Percentiles rank a stretch among this genome's conserved stretches.
Evolutionary conservation across 2,888 invertebrate species (phyloP).

Genomic region (Nysson spinosus): DNA sequence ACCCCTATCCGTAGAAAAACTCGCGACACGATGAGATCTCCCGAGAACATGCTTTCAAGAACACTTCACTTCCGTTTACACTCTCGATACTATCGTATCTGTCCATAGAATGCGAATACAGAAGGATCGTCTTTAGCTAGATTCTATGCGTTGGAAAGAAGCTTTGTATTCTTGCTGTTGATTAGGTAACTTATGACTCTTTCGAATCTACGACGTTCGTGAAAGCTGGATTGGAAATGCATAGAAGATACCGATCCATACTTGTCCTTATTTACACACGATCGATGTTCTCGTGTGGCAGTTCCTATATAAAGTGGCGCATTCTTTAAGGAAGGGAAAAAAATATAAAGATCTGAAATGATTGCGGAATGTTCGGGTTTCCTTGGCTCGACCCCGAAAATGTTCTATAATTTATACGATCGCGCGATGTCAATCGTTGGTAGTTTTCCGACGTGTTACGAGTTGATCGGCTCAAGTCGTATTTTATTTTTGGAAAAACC

Average conservation of each 20-base stretch:
- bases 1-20: slow-evolving; percentile 34
- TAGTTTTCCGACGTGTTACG: slow-evolving; percentile 36
- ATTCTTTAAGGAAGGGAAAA: no score
- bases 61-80: slow-evolving; percentile 1
- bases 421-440: slow-evolving; percentile 30
- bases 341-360: no score
- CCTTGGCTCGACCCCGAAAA: not conserved
- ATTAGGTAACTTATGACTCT: slow-evolving; percentile 11
- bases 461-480: slow-evolving; percentile 7
- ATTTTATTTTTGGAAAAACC: slow-evolving; percentile 49
- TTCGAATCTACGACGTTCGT: slow-evolving; percentile 2
- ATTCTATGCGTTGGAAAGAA: no score
- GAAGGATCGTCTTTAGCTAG: no score
- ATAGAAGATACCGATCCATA: not conserved
- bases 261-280: not conserved
- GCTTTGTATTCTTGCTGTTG: not conserved
- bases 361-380: not conserved
- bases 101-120: no score
- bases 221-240: not conserved
- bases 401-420: not conserved
- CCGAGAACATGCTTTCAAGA: slow-evolving; percentile 8
- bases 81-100: not conserved
- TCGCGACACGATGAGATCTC: slow-evolving; percentile 6
- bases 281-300: not conserved
- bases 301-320: no score